Percentiles rank a stretch among this genome's conserved stretches.
Conservation (phyloP, 2,888 invertebrate species). For the Synergus itoensis region DNA sequence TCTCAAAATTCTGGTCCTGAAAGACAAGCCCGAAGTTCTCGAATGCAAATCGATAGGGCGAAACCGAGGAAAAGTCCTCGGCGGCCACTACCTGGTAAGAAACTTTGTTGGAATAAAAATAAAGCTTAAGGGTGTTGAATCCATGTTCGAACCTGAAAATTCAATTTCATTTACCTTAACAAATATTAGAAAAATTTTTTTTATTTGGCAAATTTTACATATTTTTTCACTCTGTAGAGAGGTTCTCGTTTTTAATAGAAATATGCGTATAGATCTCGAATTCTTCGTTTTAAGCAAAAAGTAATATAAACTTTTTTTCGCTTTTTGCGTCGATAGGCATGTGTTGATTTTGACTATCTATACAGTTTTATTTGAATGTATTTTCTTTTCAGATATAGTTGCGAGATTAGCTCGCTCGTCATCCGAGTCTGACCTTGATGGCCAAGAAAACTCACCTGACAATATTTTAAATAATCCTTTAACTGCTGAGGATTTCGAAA, state of each 20-base stretch:
- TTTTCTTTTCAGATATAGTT: conserved; percentile 65
- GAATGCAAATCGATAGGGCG: conserved; percentile 68
- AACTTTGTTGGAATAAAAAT: background rate
- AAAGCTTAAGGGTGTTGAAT: background rate
- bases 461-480: conserved; percentile 57
- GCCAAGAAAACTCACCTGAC: conserved; percentile 57
- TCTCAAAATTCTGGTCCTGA: conserved; percentile 57
- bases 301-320: too few relatives aligned
- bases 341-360: background rate
- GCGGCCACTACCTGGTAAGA: conserved; percentile 70
- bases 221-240: too few relatives aligned
- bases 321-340: too few relatives aligned
- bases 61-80: conserved; percentile 73
- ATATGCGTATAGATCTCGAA: too few relatives aligned
- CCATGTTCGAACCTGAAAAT: too few relatives aligned
- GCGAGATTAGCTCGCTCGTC: conserved; percentile 67
- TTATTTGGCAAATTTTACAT: background rate
- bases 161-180: background rate
- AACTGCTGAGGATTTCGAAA: conserved; percentile 66
- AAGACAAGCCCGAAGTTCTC: conserved; percentile 62
- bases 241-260: too few relatives aligned
- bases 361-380: conserved; percentile 5
- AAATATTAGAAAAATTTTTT: background rate
- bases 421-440: conserved; percentile 69
- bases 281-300: too few relatives aligned